Percentiles rank a stretch among this genome's conserved stretches.
These are phyloP conservation scores for Mus pahari DNA, from an alignment of 2,113 vertebrate species.

Conservation along the genomic window DNA sequence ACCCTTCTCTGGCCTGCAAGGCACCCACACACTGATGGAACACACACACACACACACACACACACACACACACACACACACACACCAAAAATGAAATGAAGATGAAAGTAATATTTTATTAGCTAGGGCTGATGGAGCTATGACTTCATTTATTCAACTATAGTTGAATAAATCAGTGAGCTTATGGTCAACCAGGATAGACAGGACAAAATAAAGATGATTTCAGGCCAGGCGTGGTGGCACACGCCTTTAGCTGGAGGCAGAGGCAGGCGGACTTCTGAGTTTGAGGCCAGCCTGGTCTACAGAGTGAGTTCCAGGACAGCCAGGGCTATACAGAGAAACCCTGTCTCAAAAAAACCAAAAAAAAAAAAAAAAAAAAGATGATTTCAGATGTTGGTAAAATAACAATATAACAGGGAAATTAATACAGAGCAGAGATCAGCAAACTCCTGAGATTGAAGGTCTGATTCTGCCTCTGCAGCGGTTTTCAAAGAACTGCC, in stretches of 20 bases:
- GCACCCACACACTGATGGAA: background rate
- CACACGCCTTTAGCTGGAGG: no score
- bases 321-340: no score
- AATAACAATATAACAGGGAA: background rate
- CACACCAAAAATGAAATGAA: background rate
- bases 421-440: background rate
- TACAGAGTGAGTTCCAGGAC: no score
- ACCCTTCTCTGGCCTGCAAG: background rate
- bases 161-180: no score
- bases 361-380: no score
- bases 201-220: background rate
- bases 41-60: background rate
- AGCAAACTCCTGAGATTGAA: background rate
- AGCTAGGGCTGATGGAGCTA: background rate
- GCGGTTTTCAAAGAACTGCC: background rate
- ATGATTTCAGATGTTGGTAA: background rate
- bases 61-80: background rate
- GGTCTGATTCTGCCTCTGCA: background rate
- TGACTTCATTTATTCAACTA: background rate
- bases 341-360: no score
- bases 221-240: no score
- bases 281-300: no score
- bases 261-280: no score
- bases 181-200: background rate
- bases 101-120: background rate